Conservation (phyloP, 2,113 vertebrate species). For the Alexandromys fortis region DNA sequence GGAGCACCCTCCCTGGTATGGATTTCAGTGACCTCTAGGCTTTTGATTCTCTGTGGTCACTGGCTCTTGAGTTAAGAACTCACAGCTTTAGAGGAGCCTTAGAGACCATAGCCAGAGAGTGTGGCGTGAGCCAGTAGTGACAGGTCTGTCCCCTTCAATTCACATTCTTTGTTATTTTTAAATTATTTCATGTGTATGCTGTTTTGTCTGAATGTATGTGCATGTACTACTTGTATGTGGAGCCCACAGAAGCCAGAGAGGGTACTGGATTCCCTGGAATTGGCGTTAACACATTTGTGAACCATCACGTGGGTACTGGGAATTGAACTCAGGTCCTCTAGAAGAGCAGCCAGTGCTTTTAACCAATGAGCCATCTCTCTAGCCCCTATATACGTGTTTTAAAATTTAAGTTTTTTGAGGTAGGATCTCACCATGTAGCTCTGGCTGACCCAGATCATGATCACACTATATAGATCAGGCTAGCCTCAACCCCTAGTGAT, state of each 20-base stretch:
- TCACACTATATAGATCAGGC: background rate
- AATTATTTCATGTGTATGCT: background rate
- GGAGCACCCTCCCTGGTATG: background rate
- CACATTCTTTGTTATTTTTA: background rate
- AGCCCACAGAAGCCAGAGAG: background rate
- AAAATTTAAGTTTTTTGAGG: background rate
- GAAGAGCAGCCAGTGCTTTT: background rate
- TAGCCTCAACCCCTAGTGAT: background rate
- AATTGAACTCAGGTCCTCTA: background rate
- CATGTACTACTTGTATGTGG: background rate
- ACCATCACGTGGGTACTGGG: background rate
- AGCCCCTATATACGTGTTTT: background rate
- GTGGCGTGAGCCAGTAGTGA: background rate
- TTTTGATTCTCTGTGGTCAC: conserved; percentile 55
- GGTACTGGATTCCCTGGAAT: background rate
- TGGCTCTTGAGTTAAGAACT: background rate
- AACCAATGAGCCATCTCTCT: background rate
- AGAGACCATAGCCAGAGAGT: background rate
- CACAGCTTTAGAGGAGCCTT: background rate
- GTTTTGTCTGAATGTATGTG: background rate
- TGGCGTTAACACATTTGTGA: background rate
- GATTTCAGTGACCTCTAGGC: conserved; percentile 51
- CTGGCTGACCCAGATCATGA: background rate
- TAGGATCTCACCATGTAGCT: background rate
- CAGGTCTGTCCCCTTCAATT: background rate